Evolutionary conservation across 1,140 invertebrate genomes (phyloP).

Genomic region (Hesperophylax magnus): DNA sequence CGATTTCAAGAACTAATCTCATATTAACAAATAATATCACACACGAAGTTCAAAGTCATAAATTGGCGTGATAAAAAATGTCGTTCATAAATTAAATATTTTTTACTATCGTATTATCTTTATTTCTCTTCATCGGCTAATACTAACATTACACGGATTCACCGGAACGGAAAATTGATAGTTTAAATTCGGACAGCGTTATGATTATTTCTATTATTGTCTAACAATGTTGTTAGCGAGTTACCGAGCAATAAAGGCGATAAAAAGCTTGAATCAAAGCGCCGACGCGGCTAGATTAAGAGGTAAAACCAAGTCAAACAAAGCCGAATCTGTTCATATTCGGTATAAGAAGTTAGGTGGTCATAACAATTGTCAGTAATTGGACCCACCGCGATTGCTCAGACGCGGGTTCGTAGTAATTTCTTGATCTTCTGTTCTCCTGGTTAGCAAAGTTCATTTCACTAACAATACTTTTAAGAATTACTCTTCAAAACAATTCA

Average conservation of each 20-base stretch:
- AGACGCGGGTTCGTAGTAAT: neutral
- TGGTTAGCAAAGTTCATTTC: neutral
- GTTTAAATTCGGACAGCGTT: conserved; percentile 18
- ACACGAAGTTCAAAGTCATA: no score
- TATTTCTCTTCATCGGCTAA: no score
- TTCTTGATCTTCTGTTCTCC: neutral
- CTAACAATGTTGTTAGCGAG: conserved; percentile 29
- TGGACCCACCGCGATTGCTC: neutral
- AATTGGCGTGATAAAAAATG: no score
- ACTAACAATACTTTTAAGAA: neutral
- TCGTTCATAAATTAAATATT: no score
- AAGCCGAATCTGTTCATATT: conserved; percentile 23
- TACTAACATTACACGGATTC: neutral
- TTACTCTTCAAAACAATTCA: no score
- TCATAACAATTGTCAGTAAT: neutral
- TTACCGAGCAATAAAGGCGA: conserved; percentile 15
- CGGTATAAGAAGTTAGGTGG: neutral
- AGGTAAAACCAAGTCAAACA: conserved; percentile 40
- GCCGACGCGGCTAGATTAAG: conserved; percentile 16
- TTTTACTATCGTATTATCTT: no score
- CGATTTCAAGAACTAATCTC: no score
- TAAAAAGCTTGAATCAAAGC: conserved; percentile 1
- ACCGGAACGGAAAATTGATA: conserved; percentile 22
- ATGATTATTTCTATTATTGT: conserved; percentile 22
- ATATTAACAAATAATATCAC: no score